Conservation (phyloP, 2,113 vertebrate species). For the Aix galericulata region DNA sequence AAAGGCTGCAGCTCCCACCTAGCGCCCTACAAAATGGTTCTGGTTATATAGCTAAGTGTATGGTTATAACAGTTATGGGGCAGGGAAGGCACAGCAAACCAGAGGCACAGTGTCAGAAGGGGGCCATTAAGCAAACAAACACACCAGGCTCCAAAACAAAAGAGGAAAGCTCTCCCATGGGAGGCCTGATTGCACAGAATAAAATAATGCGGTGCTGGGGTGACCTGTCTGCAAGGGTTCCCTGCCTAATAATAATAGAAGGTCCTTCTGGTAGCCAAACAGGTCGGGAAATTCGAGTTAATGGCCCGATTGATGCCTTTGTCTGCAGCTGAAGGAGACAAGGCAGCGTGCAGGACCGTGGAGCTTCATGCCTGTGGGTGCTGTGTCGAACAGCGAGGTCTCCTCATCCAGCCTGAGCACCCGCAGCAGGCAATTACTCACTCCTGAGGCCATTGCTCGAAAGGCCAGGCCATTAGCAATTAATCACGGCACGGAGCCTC, state of each 20-base stretch:
- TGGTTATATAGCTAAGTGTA: no score
- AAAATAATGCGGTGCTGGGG: neutral
- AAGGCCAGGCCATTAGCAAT: neutral
- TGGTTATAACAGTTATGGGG: neutral
- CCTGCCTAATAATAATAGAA: neutral
- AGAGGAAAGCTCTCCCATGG: neutral
- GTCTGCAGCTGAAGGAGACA: neutral
- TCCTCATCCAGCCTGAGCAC: neutral
- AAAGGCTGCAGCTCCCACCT: neutral
- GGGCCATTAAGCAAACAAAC: neutral
- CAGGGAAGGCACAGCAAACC: neutral
- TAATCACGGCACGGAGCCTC: neutral
- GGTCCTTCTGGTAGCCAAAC: neutral
- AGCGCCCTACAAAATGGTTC: neutral
- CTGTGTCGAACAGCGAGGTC: neutral
- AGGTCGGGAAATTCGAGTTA: neutral
- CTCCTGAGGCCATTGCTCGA: neutral
- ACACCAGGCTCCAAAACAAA: neutral
- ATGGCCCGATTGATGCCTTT: neutral
- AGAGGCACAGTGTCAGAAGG: neutral
- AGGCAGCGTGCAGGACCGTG: neutral
- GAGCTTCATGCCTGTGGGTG: neutral
- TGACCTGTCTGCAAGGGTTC: neutral
- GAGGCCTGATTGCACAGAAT: neutral
- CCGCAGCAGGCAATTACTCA: neutral